Conservation (phyloP, 2,888 invertebrate species). For the Apotomis betuletana region DNA sequence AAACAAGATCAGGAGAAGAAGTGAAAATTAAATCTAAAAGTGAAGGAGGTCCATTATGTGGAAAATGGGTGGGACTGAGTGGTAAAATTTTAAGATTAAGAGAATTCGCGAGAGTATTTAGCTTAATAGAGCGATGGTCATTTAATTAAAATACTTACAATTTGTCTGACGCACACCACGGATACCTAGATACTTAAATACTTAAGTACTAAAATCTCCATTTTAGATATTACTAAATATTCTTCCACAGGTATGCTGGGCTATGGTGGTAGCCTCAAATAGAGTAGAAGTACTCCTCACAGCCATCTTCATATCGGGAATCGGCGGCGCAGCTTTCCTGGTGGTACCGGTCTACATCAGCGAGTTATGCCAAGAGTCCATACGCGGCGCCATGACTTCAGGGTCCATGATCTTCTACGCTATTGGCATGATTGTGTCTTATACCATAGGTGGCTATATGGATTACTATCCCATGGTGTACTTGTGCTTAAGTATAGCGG, state of each 20-base stretch:
- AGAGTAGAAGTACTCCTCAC: constrained; percentile 61
- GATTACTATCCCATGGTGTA: constrained; percentile 62
- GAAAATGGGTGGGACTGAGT: too few relatives aligned
- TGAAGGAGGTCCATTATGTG: too few relatives aligned
- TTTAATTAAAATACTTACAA: too few relatives aligned
- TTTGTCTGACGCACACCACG: too few relatives aligned
- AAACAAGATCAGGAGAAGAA: too few relatives aligned
- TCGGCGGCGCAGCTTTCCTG: constrained; percentile 57
- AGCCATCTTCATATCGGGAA: constrained; percentile 63
- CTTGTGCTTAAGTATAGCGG: constrained; percentile 53
- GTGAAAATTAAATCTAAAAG: too few relatives aligned
- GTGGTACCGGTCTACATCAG: constrained; percentile 62
- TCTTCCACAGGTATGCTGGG: constrained; percentile 62
- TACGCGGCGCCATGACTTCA: constrained; percentile 67
- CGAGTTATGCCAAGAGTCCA: constrained; percentile 68
- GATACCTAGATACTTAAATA: too few relatives aligned
- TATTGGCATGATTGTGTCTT: constrained; percentile 65
- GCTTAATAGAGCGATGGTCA: too few relatives aligned
- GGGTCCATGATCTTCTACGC: constrained; percentile 60
- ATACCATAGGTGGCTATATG: constrained; percentile 62
- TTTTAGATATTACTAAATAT: too few relatives aligned
- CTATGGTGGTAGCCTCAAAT: constrained; percentile 52
- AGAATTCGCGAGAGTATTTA: too few relatives aligned
- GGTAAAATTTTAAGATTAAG: too few relatives aligned
- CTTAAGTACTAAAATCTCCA: too few relatives aligned